Percentiles rank a stretch among this genome's conserved stretches.
Conservation (phyloP, 2,797 vertebrate species). For the Rhinella marina region DNA sequence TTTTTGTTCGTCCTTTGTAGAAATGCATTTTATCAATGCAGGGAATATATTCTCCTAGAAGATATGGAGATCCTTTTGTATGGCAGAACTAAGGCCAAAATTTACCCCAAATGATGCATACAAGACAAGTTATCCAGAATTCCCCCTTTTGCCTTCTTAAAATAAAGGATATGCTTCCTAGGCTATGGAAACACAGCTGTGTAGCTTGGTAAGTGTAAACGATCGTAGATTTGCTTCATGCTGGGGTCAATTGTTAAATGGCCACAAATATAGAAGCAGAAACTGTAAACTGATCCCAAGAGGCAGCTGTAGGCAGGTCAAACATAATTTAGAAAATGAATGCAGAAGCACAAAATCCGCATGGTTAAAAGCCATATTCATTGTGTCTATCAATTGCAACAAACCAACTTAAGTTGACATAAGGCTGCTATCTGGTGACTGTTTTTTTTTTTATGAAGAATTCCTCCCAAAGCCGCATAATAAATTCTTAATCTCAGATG, state of each 20-base stretch:
- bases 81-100: neutral
- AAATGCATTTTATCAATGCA: neutral
- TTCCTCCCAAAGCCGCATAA: slow-evolving; percentile 38
- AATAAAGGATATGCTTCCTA: neutral
- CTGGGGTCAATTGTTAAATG: slow-evolving; percentile 39
- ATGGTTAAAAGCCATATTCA: slow-evolving; percentile 40
- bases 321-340: slow-evolving; percentile 42
- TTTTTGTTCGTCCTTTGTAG: neutral
- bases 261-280: slow-evolving; percentile 29
- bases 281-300: slow-evolving; percentile 47
- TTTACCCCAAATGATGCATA: neutral
- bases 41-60: neutral
- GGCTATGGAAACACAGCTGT: slow-evolving; percentile 29
- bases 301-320: slow-evolving; percentile 50
- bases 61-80: neutral
- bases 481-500: slow-evolving; percentile 23
- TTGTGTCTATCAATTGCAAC: slow-evolving; percentile 38
- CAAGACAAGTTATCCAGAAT: neutral
- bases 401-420: slow-evolving; percentile 33
- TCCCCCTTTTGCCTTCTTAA: too few species aligned
- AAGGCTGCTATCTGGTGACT: slow-evolving; percentile 13
- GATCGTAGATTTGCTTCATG: neutral
- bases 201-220: slow-evolving; percentile 21
- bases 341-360: slow-evolving; percentile 45
- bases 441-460: slow-evolving; percentile 25